Evolutionary conservation across 2,888 invertebrate genomes (phyloP), one percentile per base, ranked within the genome.

Genomic region (Sipunculus nudus): DNA sequence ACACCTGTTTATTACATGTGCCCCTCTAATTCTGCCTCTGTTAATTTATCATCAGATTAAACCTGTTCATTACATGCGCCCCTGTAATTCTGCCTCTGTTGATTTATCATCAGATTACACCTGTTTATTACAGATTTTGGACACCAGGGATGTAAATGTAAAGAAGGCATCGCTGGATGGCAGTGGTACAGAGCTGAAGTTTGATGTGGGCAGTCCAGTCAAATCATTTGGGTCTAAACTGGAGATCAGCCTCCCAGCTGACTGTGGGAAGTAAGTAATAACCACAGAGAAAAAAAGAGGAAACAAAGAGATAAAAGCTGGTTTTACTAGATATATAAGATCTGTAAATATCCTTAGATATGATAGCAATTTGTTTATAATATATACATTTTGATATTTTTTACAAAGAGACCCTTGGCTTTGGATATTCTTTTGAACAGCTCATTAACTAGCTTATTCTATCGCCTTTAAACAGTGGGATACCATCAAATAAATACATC

Each of bases 61-160:
- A 38, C 31, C 43, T 13, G 50, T 66, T 64, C 38, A 53, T 67
- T 46, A 23, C 81, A 94, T n/a, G n/a, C n/a, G n/a, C 45, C 8
- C 45, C 8, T 13, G 19, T 43, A 43, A 13, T 43, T 10, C 25
- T 47, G 47, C 46, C 48, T 16, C 59, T 35, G 31, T 56, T 48
- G 48, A 53, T 59, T 57, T 67, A 80, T 61, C 64, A 65, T 53
- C 62, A 58, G 48, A 40, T n/a, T 29, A 53, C 28, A 38, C 31
- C 43, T 13, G 50, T 66, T 64, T 40, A 53, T 67, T 46, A 23
- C 81, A 94, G 93, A 84, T 92, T 75, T 84, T 94, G 68, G 94
- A 95, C 84, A 87, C 89, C 1, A 88, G 89, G 68, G 89, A 90
- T 71, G 81, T 93, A n/a, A 87, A 84, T 1, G 89, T 94, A 55